phyloP scores from a whole-genome alignment of 2,888 invertebrate species.

The Bimastos eiseni region DNA sequence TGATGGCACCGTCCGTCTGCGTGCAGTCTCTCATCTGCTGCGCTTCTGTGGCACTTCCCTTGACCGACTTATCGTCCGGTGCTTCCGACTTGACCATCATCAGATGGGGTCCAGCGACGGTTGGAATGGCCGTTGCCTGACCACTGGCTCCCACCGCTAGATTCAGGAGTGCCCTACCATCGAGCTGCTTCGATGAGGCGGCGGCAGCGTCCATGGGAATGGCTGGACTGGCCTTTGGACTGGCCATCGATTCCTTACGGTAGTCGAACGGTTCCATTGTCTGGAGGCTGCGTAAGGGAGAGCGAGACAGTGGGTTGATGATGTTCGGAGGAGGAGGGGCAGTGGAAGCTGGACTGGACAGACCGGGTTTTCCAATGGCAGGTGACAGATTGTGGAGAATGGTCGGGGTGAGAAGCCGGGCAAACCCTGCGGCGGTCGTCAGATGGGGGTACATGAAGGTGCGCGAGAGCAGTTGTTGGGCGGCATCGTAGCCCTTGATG shows the following conservation, averaged over 20 bases:
- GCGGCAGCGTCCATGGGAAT: slow-evolving; percentile 24
- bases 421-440: slow-evolving; percentile 44
- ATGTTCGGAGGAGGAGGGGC: neutral
- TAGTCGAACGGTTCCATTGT: slow-evolving; percentile 95
- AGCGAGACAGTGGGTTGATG: slow-evolving; percentile 52
- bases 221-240: slow-evolving; percentile 35
- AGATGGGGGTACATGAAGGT: slow-evolving; percentile 47
- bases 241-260: slow-evolving; percentile 62
- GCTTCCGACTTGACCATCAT: slow-evolving; percentile 28
- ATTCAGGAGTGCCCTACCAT: slow-evolving; percentile 30
- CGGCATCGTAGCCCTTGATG: slow-evolving; percentile 54
- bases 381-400: slow-evolving; percentile 31
- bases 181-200: slow-evolving; percentile 20
- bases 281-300: slow-evolving; percentile 84
- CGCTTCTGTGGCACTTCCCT: slow-evolving; percentile 32
- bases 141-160: slow-evolving; percentile 14
- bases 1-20: slow-evolving; percentile 43
- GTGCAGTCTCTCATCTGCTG: slow-evolving; percentile 38
- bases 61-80: slow-evolving; percentile 1
- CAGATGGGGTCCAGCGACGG: neutral
- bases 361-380: neutral
- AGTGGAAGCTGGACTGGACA: neutral
- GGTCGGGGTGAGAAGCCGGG: slow-evolving; percentile 31
- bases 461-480: slow-evolving; percentile 49
- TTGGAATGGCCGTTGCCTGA: neutral